Conservation (phyloP, 2,888 invertebrate species). For the Selenia dentaria region DNA sequence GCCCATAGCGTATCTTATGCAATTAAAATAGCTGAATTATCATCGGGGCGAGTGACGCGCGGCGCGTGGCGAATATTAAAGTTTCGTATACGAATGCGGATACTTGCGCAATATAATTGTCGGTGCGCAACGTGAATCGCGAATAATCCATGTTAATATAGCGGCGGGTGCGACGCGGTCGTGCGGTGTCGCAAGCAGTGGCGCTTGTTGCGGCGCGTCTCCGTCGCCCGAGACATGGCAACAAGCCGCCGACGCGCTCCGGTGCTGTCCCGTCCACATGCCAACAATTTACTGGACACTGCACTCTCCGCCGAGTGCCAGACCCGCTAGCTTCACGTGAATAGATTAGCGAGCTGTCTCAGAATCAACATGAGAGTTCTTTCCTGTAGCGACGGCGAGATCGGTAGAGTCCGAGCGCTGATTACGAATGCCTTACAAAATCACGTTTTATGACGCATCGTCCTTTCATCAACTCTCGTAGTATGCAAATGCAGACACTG, state of each 20-base stretch:
- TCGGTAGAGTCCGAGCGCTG: not conserved
- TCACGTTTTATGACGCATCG: slow-evolving; percentile 26
- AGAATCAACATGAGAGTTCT: slow-evolving; percentile 10
- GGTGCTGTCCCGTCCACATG: slow-evolving; percentile 21
- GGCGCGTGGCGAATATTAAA: slow-evolving; percentile 53
- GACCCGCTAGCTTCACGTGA: slow-evolving; percentile 18
- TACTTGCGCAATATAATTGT: slow-evolving; percentile 66
- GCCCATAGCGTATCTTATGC: slow-evolving; percentile 48
- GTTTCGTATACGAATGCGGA: slow-evolving; percentile 45
- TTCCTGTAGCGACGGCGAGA: slow-evolving; percentile 7
- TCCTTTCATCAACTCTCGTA: slow-evolving; percentile 23
- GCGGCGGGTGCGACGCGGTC: slow-evolving; percentile 16
- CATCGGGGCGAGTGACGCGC: slow-evolving; percentile 33
- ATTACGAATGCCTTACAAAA: slow-evolving; percentile 18
- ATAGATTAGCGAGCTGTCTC: slow-evolving; percentile 16
- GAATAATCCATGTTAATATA: slow-evolving; percentile 43
- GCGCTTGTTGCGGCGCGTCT: slow-evolving; percentile 39
- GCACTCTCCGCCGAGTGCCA: not conserved
- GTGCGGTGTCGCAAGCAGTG: slow-evolving; percentile 41
- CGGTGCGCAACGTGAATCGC: slow-evolving; percentile 56
- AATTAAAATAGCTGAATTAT: slow-evolving; percentile 57
- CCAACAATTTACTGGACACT: slow-evolving; percentile 43
- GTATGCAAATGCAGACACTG: slow-evolving; percentile 16
- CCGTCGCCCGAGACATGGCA: slow-evolving; percentile 33
- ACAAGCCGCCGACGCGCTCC: slow-evolving; percentile 24